A percentile compares a stretch with the other conserved stretches of the same genome.
Conservation (phyloP, 2,113 vertebrate species). For the Seriola aureovittata region DNA sequence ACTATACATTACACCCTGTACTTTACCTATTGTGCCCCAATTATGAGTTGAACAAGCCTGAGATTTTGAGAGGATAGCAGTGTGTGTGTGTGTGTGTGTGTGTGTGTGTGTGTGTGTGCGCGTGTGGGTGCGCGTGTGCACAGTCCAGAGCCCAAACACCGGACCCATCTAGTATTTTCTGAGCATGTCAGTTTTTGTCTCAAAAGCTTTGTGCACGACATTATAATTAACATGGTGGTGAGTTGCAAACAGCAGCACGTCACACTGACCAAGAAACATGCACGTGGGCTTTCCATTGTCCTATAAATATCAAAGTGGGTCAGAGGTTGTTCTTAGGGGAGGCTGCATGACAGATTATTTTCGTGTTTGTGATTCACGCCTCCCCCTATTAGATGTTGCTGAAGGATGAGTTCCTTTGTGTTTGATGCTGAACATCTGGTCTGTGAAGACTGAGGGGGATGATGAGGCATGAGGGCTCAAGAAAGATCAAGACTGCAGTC, state of each 20-base stretch:
- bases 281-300: conserved; percentile 33
- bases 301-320: conserved; percentile 82
- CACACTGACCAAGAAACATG: conserved; percentile 1
- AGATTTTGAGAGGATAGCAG: conserved; percentile 9
- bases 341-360: conserved; percentile 60
- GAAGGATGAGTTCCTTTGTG: conserved; percentile 44
- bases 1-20: not conserved
- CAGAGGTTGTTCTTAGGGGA: conserved; percentile 44
- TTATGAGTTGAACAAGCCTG: conserved; percentile 10
- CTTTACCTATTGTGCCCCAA: not conserved
- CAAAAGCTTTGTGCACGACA: conserved; percentile 28
- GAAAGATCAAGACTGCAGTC: conserved; percentile 26
- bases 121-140: not conserved
- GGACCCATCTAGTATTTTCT: conserved; percentile 33
- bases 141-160: not conserved
- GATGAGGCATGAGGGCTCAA: conserved; percentile 28
- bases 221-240: conserved; percentile 49
- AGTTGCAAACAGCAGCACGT: conserved; percentile 45
- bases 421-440: conserved; percentile 65
- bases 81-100: not conserved
- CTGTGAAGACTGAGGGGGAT: conserved; percentile 16
- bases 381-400: conserved; percentile 33
- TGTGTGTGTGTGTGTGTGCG: no score
- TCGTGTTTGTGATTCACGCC: conserved; percentile 56
- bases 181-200: conserved; percentile 47